A percentile compares a stretch with the other conserved stretches of the same genome.
Conservation (phyloP, 2,888 invertebrate species). For the Oligia latruncula region DNA sequence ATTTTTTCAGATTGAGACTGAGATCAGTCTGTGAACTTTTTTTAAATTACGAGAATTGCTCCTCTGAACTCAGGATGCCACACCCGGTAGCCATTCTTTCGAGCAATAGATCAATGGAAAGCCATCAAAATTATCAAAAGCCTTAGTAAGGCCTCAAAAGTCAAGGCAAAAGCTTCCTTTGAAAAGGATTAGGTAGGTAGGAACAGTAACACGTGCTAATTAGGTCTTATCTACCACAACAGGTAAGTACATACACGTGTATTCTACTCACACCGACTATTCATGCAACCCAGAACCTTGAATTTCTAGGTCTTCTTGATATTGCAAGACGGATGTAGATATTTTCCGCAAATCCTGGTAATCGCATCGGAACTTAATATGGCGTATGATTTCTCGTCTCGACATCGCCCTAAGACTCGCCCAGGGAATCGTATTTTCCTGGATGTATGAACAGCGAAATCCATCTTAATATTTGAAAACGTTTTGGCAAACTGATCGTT, state of each 20-base stretch:
- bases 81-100: background rate
- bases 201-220: slow-evolving; percentile 24
- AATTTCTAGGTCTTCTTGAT: slow-evolving; percentile 58
- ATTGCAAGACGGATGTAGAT: slow-evolving; percentile 28
- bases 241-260: slow-evolving; percentile 34
- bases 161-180: background rate
- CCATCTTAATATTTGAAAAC: slow-evolving; percentile 26
- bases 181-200: background rate
- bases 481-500: slow-evolving; percentile 24
- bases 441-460: slow-evolving; percentile 30
- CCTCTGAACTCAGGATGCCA: background rate
- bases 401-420: slow-evolving; percentile 6
- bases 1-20: background rate
- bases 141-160: background rate
- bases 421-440: slow-evolving; percentile 21
- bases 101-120: background rate
- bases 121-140: background rate
- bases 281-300: slow-evolving; percentile 49
- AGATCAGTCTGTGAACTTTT: too few relatives aligned
- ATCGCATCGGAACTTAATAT: slow-evolving; percentile 43
- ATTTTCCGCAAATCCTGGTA: slow-evolving; percentile 47
- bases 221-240: slow-evolving; percentile 1
- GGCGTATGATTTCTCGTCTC: slow-evolving; percentile 44
- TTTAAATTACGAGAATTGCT: too few relatives aligned
- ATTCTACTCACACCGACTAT: slow-evolving; percentile 10